These are phyloP conservation scores for Cryptocephalus primarius DNA, from an alignment of 2,888 invertebrate species.

Conservation along the genomic window DNA sequence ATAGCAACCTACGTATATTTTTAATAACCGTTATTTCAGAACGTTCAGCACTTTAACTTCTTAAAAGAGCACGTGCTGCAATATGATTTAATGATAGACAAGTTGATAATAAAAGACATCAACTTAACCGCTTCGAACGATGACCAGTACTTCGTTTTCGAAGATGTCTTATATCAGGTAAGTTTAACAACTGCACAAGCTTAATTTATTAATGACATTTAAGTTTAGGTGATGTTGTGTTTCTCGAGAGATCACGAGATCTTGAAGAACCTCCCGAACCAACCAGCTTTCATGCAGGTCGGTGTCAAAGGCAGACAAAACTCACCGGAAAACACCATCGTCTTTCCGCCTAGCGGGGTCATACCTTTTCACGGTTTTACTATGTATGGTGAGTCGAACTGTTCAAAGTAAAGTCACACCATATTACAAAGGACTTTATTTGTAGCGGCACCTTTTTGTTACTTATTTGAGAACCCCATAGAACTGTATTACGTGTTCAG, in stretches of 20 bases:
- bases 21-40: conserved; percentile 39
- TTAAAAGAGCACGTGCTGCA: conserved; percentile 73
- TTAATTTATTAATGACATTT: background rate
- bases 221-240: conserved; percentile 63
- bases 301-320: conserved; percentile 62
- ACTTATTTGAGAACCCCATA: conserved; percentile 80
- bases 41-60: conserved; percentile 63
- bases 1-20: too few species aligned
- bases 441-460: conserved; percentile 88
- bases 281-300: conserved; percentile 58
- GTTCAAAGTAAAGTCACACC: background rate
- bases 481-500: conserved; percentile 83
- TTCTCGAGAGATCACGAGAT: conserved; percentile 84
- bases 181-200: conserved; percentile 1
- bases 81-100: conserved; percentile 87
- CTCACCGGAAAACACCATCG: conserved; percentile 55
- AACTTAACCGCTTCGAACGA: conserved; percentile 94
- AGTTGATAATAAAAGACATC: conserved; percentile 90
- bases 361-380: conserved; percentile 96
- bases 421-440: conserved; percentile 3
- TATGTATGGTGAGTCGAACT: conserved; percentile 72
- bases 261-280: conserved; percentile 55
- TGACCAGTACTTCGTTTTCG: conserved; percentile 96
- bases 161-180: conserved; percentile 89
- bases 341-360: conserved; percentile 87